Percentiles rank a stretch among this genome's conserved stretches.
phyloP scores from a whole-genome alignment of 2,797 vertebrate species.

The Chrosomus eos region DNA sequence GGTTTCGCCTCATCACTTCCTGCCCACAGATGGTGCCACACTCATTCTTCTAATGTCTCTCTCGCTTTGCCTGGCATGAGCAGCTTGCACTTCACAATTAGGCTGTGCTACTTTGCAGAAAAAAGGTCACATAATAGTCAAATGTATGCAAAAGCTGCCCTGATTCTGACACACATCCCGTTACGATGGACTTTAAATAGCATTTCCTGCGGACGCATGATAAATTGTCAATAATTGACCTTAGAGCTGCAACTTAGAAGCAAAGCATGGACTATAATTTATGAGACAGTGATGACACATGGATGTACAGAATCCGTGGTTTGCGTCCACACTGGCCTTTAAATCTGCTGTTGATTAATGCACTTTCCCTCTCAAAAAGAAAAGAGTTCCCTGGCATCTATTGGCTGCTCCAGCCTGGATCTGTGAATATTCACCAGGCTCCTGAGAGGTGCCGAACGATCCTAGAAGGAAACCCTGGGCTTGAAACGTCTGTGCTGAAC shows the following conservation, averaged over 20 bases:
- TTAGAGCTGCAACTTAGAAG: background rate
- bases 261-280: slow-evolving; percentile 37
- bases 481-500: slow-evolving; percentile 61
- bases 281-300: background rate
- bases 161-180: background rate
- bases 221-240: slow-evolving; percentile 50
- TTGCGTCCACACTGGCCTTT: slow-evolving; percentile 50
- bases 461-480: slow-evolving; percentile 42
- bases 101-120: slow-evolving; percentile 39
- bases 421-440: slow-evolving; percentile 60
- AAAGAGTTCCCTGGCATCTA: background rate
- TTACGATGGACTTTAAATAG: slow-evolving; percentile 44
- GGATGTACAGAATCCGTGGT: slow-evolving; percentile 11
- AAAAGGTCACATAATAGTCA: slow-evolving; percentile 51
- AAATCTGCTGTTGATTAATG: slow-evolving; percentile 48
- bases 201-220: slow-evolving; percentile 29
- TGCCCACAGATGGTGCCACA: slow-evolving; percentile 62
- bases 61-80: slow-evolving; percentile 52
- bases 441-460: slow-evolving; percentile 44
- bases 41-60: slow-evolving; percentile 58
- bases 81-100: slow-evolving; percentile 54
- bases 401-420: slow-evolving; percentile 41
- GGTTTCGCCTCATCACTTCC: slow-evolving; percentile 60
- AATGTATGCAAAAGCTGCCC: slow-evolving; percentile 8
- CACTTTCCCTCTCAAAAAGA: slow-evolving; percentile 24